phyloP scores from a whole-genome alignment of 1,140 invertebrate genomes.

The Magallana gigas region DNA sequence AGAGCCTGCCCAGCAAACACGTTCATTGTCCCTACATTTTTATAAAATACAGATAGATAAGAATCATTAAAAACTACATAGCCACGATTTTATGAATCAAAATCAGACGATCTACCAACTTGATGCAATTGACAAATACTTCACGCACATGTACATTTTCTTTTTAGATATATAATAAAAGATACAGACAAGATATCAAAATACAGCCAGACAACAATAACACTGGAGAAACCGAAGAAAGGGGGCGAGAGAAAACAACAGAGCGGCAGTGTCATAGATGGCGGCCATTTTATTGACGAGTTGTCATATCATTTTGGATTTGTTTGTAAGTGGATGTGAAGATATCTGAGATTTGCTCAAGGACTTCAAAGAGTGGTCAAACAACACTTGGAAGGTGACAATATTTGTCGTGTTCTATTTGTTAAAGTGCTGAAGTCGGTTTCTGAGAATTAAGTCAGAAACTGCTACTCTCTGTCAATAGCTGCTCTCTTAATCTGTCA shows the following conservation, averaged over 20 bases:
- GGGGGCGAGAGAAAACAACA: too few relatives aligned
- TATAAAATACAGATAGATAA: too few relatives aligned
- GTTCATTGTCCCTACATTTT: conserved; percentile 10
- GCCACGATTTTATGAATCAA: too few relatives aligned
- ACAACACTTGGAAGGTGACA: conserved; percentile 23
- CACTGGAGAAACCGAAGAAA: too few relatives aligned
- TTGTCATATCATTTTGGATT: not conserved
- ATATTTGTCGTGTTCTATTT: conserved; percentile 30
- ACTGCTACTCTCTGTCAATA: conserved; percentile 32
- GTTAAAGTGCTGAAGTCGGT: conserved; percentile 1
- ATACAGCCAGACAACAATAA: too few relatives aligned
- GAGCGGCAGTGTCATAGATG: too few relatives aligned
- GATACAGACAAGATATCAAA: too few relatives aligned
- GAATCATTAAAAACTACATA: too few relatives aligned
- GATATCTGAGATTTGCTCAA: conserved; percentile 20
- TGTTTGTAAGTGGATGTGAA: conserved; percentile 1
- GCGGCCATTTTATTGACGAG: not conserved
- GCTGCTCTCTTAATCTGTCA: not conserved
- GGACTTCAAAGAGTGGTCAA: conserved; percentile 18
- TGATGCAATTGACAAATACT: too few relatives aligned
- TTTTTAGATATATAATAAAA: too few relatives aligned
- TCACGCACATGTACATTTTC: too few relatives aligned
- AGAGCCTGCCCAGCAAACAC: not conserved
- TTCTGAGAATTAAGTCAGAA: not conserved
- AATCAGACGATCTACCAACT: too few relatives aligned